These are phyloP conservation scores for Vultur gryphus DNA, from an alignment of 2,797 vertebrate genomes.

Conservation along the genomic window DNA sequence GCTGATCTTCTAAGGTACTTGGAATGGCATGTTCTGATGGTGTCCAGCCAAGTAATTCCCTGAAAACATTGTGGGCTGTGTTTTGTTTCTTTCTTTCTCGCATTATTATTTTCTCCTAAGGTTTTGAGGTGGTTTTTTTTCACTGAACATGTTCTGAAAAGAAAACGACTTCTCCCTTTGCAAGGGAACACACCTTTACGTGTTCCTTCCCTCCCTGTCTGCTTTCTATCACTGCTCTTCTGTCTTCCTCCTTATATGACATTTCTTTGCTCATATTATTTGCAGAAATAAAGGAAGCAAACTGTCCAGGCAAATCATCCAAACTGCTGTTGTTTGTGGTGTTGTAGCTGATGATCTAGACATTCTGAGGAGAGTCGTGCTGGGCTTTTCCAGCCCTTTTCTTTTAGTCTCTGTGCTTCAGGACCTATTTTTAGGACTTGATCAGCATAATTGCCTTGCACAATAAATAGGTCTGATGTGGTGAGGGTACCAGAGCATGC, in stretches of 20 bases:
- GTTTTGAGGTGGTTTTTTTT: not conserved
- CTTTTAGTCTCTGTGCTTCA: not conserved
- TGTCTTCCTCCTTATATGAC: not conserved
- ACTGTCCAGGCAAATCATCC: not conserved
- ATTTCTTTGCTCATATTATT: not conserved
- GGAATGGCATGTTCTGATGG: not conserved
- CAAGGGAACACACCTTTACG: rapidly evolving
- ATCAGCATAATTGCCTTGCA: not conserved
- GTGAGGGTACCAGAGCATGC: not conserved
- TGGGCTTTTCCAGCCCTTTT: not conserved
- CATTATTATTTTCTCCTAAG: not conserved
- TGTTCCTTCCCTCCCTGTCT: not conserved
- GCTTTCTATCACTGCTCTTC: not conserved
- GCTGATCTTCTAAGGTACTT: not conserved
- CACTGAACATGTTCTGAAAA: not conserved
- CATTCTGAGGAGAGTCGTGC: not conserved
- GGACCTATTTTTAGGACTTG: not conserved
- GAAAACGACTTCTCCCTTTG: not conserved
- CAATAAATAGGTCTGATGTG: not conserved
- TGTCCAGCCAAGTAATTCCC: not conserved
- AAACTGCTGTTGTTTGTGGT: not conserved
- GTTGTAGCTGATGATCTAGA: not conserved
- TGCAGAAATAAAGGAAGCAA: not conserved
- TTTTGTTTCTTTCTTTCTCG: not conserved
- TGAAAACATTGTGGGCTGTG: not conserved